These are phyloP conservation scores for Caligus rogercresseyi DNA, from an alignment of 1,140 invertebrate genomes.

Conservation along the genomic window DNA sequence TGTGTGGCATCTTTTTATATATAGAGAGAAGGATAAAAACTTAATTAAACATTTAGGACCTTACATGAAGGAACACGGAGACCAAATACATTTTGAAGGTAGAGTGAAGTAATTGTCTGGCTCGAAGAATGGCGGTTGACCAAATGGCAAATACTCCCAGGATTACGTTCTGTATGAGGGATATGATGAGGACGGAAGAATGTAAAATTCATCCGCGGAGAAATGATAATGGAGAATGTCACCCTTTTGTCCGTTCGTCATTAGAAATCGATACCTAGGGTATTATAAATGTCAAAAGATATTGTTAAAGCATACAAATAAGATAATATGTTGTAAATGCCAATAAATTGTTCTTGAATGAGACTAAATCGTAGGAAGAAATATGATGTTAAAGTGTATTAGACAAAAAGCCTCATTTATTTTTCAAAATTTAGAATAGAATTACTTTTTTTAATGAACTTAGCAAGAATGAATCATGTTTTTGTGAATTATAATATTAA, in stretches of 20 bases:
- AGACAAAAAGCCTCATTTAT: too few relatives aligned
- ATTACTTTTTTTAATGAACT: too few relatives aligned
- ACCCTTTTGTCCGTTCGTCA: slow-evolving; percentile 58
- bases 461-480: too few relatives aligned
- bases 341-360: too few relatives aligned
- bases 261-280: slow-evolving; percentile 45
- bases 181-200: slow-evolving; percentile 12
- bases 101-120: slow-evolving; percentile 57
- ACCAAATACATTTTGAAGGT: slow-evolving; percentile 68
- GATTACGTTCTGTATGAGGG: neutral
- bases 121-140: slow-evolving; percentile 45
- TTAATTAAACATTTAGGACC: neutral
- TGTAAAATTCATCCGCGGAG: slow-evolving; percentile 74
- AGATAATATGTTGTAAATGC: too few relatives aligned
- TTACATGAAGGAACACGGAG: slow-evolving; percentile 39
- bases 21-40: slow-evolving; percentile 21
- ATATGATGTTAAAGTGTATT: too few relatives aligned
- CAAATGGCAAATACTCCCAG: slow-evolving; percentile 20
- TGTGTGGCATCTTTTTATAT: too few relatives aligned
- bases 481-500: too few relatives aligned
- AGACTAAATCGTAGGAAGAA: too few relatives aligned
- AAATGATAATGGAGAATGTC: slow-evolving; percentile 68
- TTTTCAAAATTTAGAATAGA: too few relatives aligned
- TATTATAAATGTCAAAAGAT: too few relatives aligned
- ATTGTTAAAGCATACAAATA: too few relatives aligned